A percentile compares a stretch with the other conserved stretches of the same genome.
Conservation (phyloP, 2,888 invertebrate genomes). For the Hydrotaea diabolus region DNA sequence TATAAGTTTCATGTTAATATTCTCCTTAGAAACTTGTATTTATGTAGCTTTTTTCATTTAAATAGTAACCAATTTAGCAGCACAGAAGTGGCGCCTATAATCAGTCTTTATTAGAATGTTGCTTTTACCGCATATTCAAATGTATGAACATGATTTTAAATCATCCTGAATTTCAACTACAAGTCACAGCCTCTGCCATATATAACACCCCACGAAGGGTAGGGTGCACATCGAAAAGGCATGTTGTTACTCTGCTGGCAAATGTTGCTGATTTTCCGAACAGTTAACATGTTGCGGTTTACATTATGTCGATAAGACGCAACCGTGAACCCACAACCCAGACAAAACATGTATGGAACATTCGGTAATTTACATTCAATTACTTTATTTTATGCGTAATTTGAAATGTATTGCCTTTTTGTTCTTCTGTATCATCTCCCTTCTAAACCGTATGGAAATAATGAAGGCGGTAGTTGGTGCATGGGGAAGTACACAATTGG, state of each 20-base stretch:
- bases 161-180: too few species aligned
- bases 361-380: neutral
- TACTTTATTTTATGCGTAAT: conserved; percentile 7
- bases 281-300: conserved; percentile 2
- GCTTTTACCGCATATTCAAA: too few species aligned
- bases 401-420: neutral
- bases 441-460: neutral
- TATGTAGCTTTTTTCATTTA: too few species aligned
- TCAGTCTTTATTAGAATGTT: too few species aligned
- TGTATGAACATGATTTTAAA: too few species aligned
- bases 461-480: neutral
- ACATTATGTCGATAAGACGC: neutral
- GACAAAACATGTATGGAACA: neutral
- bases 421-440: neutral
- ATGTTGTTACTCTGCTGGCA: neutral
- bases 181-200: too few species aligned
- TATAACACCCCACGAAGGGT: neutral
- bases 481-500: neutral
- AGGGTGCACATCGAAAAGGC: neutral
- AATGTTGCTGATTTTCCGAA: conserved; percentile 3
- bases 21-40: too few species aligned
- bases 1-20: too few species aligned
- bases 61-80: too few species aligned
- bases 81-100: too few species aligned
- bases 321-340: neutral